Conservation (phyloP, 2,113 vertebrate genomes). For the Odocoileus virginianus region DNA sequence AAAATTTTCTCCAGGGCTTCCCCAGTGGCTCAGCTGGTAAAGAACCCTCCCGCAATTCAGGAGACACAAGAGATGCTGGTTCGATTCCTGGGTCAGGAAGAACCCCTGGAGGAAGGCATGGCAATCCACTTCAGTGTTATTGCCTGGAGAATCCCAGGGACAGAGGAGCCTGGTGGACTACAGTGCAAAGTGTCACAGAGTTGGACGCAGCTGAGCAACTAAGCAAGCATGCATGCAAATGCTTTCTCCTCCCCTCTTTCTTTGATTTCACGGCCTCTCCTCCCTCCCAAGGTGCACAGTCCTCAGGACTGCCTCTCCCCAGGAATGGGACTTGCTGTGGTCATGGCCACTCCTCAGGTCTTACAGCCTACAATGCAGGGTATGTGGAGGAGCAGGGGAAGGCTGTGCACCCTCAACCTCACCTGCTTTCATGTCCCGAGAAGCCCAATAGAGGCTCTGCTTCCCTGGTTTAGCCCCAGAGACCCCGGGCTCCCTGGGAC, state of each 20-base stretch:
- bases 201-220: neutral
- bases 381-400: neutral
- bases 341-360: neutral
- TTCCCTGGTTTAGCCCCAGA: neutral
- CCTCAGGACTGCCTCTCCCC: no score
- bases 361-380: neutral
- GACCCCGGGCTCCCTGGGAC: neutral
- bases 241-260: neutral
- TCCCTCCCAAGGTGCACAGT: neutral
- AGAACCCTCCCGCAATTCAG: neutral
- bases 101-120: neutral
- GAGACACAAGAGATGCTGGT: neutral
- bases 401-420: accelerated
- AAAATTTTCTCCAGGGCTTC: neutral
- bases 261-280: neutral
- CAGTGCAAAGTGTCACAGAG: neutral
- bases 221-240: neutral
- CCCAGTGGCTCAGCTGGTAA: neutral
- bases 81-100: neutral
- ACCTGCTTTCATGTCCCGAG: neutral
- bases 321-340: neutral
- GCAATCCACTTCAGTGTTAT: neutral
- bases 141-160: neutral
- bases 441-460: neutral
- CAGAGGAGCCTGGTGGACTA: neutral